Percentiles rank a stretch among this genome's conserved stretches.
Evolutionary conservation across 2,113 vertebrate species (phyloP).

Genomic region (Phodopus roborovskii): DNA sequence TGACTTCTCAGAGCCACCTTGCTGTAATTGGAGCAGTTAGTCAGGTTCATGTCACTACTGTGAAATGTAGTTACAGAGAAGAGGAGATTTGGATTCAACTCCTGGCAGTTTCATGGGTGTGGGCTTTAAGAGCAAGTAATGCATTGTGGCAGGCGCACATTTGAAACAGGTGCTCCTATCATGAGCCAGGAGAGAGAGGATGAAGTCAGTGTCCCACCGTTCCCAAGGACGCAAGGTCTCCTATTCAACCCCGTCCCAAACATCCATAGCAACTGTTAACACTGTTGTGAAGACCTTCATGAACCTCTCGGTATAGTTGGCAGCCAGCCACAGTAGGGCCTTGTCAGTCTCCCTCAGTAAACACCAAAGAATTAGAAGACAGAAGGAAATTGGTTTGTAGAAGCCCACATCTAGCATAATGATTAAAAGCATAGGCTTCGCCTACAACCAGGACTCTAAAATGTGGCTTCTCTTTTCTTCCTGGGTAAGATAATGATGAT

Average conservation of each 20-base stretch:
- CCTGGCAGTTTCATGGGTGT: background rate
- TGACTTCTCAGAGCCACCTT: background rate
- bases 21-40: rapidly evolving
- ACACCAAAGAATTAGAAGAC: background rate
- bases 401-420: background rate
- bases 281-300: background rate
- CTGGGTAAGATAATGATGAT: background rate
- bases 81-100: background rate
- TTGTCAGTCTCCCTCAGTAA: background rate
- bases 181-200: background rate
- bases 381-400: background rate
- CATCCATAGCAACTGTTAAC: background rate
- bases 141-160: background rate
- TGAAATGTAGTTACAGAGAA: background rate
- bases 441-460: background rate
- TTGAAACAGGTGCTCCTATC: background rate
- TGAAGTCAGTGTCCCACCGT: background rate
- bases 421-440: background rate
- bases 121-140: background rate
- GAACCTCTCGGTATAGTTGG: background rate
- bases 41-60: background rate
- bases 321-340: background rate
- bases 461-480: background rate
- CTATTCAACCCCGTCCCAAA: background rate
- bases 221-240: background rate